Base-by-base conservation (phyloP, 2,113 vertebrate genomes). In the Tenrec ecaudatus region DNA sequence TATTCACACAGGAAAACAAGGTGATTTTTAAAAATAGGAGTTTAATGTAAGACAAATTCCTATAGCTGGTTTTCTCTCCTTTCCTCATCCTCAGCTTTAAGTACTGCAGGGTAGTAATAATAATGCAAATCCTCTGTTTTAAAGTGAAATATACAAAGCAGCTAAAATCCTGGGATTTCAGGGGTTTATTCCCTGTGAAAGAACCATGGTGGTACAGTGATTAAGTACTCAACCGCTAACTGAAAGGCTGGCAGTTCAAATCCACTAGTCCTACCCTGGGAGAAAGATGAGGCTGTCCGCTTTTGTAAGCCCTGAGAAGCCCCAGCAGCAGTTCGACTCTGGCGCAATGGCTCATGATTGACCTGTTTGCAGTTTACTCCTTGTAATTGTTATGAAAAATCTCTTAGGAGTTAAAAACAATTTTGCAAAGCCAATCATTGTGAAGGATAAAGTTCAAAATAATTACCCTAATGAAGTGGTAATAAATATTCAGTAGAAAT, bases 401-500 rank as follows among this genome's bases (percentile, higher is more conserved):
- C 7, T 93, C 57, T 53, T 83, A 85, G 79, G 76, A 62, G 68
- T 90, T 68, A 71, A 85, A 89, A 47, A 76, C 62, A 89, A 53
- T 60, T 91, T 93, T 94, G 22, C 36, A 84, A 94, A 27, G 38
- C 71, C 86, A 90, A 57, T 20, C 80, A 40, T 31, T 38, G 22
- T 83, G 57, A 86, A 91, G 47, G 77, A 79, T 57, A 60, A 71
- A 85, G 16, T 29, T 57, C 36, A 69, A n/a, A 40, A 66, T 36
- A 19, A 25, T 43, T 68, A 29, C 82, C 86, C 91, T 43, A n/a
- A 73, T 78, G 87, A 86, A 84, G 23, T 64, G 3, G 7, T 71
- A 73, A 82, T 73, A 87, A 85, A 93, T 89, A 69, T 84, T 5
- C 29, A 69, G 75, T 83, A 83, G 60, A 86, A 92, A 78, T 81